Percentiles rank a stretch among this genome's conserved stretches.
Conservation (phyloP, 2,888 invertebrate species). For the Acanthacorydalis orientalis region DNA sequence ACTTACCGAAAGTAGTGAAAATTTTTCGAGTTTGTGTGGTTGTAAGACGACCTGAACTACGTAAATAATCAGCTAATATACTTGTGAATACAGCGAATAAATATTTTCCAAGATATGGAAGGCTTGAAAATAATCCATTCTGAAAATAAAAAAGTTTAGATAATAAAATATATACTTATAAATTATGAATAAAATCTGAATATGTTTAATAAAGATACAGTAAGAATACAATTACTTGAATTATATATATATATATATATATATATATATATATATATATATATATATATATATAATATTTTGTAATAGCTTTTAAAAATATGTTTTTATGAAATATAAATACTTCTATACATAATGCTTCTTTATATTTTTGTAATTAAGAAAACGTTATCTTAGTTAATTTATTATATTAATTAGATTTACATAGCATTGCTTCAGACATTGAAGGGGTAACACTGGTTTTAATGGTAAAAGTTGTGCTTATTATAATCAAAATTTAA, state of each 20-base stretch:
- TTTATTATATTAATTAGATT: too few relatives aligned
- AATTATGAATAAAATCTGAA: background rate
- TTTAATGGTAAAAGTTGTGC: too few relatives aligned
- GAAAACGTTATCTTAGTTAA: background rate
- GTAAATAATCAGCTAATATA: slow-evolving; percentile 53
- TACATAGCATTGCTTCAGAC: too few relatives aligned
- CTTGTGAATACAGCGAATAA: slow-evolving; percentile 60
- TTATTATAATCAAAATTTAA: too few relatives aligned
- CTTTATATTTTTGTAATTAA: background rate
- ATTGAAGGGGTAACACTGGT: too few relatives aligned
- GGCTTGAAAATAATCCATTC: slow-evolving; percentile 69
- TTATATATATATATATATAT: background rate
- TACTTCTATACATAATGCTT: background rate
- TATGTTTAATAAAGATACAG: background rate
- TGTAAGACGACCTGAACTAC: slow-evolving; percentile 46
- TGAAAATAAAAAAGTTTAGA: slow-evolving; percentile 20
- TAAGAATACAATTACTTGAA: background rate
- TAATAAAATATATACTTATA: too few relatives aligned
- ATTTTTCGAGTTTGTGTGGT: slow-evolving; percentile 57
- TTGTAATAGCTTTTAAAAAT: background rate
- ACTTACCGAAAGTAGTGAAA: slow-evolving; percentile 44
- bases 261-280: background rate
- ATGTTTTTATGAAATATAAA: background rate
- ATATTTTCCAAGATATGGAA: slow-evolving; percentile 78
- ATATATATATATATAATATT: background rate